Evolutionary conservation across 2,113 vertebrate genomes (phyloP).

Genomic region (Myotis yumanensis): DNA sequence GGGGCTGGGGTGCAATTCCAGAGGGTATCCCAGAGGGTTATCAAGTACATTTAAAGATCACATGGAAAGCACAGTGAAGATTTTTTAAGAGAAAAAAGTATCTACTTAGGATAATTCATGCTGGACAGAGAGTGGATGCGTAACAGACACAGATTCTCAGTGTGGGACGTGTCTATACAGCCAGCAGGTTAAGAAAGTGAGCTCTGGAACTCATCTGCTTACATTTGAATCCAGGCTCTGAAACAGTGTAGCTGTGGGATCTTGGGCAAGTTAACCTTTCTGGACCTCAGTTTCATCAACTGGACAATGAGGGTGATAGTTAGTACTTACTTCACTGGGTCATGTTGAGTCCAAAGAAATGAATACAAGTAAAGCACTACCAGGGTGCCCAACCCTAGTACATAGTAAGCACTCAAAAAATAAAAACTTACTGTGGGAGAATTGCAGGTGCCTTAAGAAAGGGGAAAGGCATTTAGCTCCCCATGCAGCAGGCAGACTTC

Average conservation of each 20-base stretch:
- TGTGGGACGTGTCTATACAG: not conserved
- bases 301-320: constrained; percentile 16
- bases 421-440: not conserved
- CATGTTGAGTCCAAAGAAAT: not conserved
- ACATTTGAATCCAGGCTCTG: not conserved
- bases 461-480: not conserved
- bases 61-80: not conserved
- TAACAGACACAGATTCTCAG: not conserved
- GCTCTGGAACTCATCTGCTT: constrained; percentile 32
- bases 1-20: not conserved
- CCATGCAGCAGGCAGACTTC: not conserved
- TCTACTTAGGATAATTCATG: not conserved
- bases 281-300: constrained; percentile 47
- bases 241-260: constrained; percentile 19
- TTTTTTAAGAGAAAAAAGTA: not conserved
- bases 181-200: not conserved
- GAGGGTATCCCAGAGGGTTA: not conserved
- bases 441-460: not conserved
- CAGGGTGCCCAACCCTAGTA: not conserved
- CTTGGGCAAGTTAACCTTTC: constrained; percentile 27
- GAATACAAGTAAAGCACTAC: not conserved
- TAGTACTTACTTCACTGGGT: not conserved
- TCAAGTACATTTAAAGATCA: not conserved
- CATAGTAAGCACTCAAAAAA: not conserved
- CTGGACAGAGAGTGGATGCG: not conserved